A percentile compares a stretch with the other conserved stretches of the same genome.
phyloP scores from a whole-genome alignment of 2,888 invertebrate species.

The Venusia cambrica region DNA sequence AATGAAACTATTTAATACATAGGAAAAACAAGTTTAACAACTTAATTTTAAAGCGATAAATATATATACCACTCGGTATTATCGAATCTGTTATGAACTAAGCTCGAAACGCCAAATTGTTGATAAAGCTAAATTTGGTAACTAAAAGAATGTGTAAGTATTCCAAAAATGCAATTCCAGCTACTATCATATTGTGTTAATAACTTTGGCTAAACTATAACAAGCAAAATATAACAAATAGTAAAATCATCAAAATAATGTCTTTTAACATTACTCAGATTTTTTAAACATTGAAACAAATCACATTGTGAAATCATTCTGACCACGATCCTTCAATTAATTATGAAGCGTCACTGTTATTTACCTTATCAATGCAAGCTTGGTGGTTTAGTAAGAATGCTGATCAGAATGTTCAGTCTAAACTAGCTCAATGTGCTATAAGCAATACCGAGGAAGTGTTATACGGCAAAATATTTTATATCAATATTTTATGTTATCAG shows the following conservation, averaged over 20 bases:
- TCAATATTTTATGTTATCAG: constrained; percentile 10
- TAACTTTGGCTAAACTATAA: constrained; percentile 67
- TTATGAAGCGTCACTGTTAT: too few species aligned
- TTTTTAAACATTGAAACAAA: too few species aligned
- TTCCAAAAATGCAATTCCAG: constrained; percentile 30
- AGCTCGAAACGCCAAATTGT: constrained; percentile 41
- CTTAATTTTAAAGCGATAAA: constrained; percentile 22
- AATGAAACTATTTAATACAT: constrained; percentile 25
- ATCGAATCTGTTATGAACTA: constrained; percentile 18
- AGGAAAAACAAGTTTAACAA: constrained; percentile 14
- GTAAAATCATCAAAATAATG: constrained; percentile 63
- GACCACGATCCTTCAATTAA: too few species aligned
- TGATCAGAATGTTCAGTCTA: too few species aligned
- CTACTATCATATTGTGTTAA: constrained; percentile 25
- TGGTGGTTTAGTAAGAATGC: too few species aligned
- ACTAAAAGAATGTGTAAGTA: constrained; percentile 41
- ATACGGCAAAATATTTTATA: constrained; percentile 2
- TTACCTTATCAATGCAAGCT: too few species aligned
- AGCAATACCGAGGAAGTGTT: constrained; percentile 3
- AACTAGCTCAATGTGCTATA: constrained; percentile 1
- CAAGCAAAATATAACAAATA: constrained; percentile 65
- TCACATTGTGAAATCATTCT: too few species aligned
- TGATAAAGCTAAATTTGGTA: constrained; percentile 55
- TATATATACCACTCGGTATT: constrained; percentile 13
- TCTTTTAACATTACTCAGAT: constrained; percentile 51